Evolutionary conservation across 2,888 invertebrate genomes (phyloP), one percentile per base, ranked within the genome.

Genomic region (Rotaria magnacalcarata): DNA sequence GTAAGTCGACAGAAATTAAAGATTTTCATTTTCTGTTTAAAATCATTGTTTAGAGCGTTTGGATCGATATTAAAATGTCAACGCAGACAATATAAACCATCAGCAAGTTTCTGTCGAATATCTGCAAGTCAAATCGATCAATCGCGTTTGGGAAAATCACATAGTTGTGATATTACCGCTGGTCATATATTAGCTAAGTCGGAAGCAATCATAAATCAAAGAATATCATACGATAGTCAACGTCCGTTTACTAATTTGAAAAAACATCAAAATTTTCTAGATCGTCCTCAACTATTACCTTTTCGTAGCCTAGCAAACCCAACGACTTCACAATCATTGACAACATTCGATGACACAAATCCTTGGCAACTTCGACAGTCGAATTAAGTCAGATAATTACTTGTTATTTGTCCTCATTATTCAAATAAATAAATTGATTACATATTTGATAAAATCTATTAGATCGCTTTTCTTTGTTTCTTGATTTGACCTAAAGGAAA

Each of bases 31-130:
- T 75, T 43, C 34, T 74, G 1, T 24, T 19, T 75, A 21, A 19
- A 21, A 34, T 34, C 34, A 34, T 34, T 34, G 2, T 34, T 47
- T 80, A 80, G 80, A 80, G 43, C 80, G 34, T 80, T 80, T 80
- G 47, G n/a, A 80, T n/a, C 24, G 7, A 80, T 80, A 21, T 80
- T 80, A 47, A 43, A n/a, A 80, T 80, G 80, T 80, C 80, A 67
- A 34, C 34, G 80, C 14, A 1, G 0, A 43, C 47, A 47, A 47
- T 80, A 80, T 80, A 43, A 10, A 80, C 24, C 24, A 11, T 47
- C 80, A 80, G 4, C 34, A 47, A 80, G 80, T 47, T n/a, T 80
- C 4, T 80, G 1, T n/a, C 43, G 80, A 14, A 24, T 47, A n/a
- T 80, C 47, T 4, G 19, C 80, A 80, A 47, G 24, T n/a, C 43